Evolutionary conservation across 1,140 invertebrate genomes (phyloP), one percentile per base, ranked within the genome.

Genomic region (Chelonus insularis): DNA sequence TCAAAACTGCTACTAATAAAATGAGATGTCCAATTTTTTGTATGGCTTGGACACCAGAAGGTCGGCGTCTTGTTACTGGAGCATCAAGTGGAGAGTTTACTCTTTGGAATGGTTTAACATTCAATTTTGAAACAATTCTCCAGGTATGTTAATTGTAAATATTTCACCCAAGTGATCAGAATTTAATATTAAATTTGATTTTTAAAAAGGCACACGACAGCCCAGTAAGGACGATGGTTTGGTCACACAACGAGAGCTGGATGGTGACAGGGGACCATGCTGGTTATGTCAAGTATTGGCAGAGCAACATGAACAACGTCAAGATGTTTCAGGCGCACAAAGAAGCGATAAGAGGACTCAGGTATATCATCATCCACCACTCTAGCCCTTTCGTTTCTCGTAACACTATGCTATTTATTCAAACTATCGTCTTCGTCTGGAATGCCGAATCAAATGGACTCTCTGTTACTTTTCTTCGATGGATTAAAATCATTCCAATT

Each of bases 251-350:
- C 76, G 97, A 99, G 83, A 90, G 92, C 67, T 99, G 98, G 98
- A 97, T 99, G 95, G 92, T 99, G 39, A 99, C 97, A 0, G 98
- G 94, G 8, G 98, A 99, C 83, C 96, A 99, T 77, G 90, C 91
- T 45, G 98, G 98, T 29, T 99, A 95, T 77, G 95, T 99, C 41
- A 99, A 99, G 76, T 99, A 99, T 84, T 99, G 98, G 98, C 98
- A 99, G 86, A 96, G 95, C 67, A 99, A 99, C 83, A 99, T 99
- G 97, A 99, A 99, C 84, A 99, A 99, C 84, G 98, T 99, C 14
- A 99, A 99, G 87, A 98, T 99, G 95, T 99, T 97, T 86, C 97
- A 99, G 84, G 98, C 96, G 29, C 98, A 99, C 83, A 99, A 99
- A 88, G 98, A 99, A 86, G 92, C 98, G 63, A 91, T 99, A 71